Evolutionary conservation across 2,113 vertebrate species (phyloP), one percentile per base, ranked within the genome.

Genomic region (Colistium nudipinnis): DNA sequence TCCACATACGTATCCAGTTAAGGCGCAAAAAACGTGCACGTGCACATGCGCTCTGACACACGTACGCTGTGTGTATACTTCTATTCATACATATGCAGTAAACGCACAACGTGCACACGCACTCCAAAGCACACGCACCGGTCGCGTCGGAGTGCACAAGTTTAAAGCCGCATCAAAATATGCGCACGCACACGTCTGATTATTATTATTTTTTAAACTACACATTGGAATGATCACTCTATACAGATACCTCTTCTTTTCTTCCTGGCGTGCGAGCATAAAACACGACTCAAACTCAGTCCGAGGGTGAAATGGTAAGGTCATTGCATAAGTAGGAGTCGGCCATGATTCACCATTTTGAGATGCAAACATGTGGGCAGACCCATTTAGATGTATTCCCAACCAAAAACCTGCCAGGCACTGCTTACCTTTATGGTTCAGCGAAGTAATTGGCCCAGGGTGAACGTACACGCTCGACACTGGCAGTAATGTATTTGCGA

Each of bases 401-500:
- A 55, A n/a, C n/a, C n/a, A 75, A 91, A 91, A 83, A 78, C 11
- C 78, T 82, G 82, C 69, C 82, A 75, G 88, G 82, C 83, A 69
- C 53, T 48, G 75, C 84, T 86, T 89, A 84, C 83, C 89, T 90
- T 84, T 84, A 84, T 75, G 90, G 90, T 92, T 92, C 87, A 87
- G 57, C 59, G 71, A 82, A 64, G 74, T 92, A 93, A 92, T 91
- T 88, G 89, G 87, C 90, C 88, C 62, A 68, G 84, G 89, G 91
- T 91, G 90, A 90, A 83, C 68, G 41, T 81, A 70, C 73, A 75
- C 51, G 70, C 81, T 84, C 83, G 49, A 87, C 86, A 84, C 68
- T 82, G 76, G 86, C 85, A 83, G 88, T 87, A 90, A 92, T 84
- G 84, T 89, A 87, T 91, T 92, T 91, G 79, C 90, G 87, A 90